Base-by-base conservation (phyloP, 2,797 vertebrate species). In the Gymnodraco acuticeps region DNA sequence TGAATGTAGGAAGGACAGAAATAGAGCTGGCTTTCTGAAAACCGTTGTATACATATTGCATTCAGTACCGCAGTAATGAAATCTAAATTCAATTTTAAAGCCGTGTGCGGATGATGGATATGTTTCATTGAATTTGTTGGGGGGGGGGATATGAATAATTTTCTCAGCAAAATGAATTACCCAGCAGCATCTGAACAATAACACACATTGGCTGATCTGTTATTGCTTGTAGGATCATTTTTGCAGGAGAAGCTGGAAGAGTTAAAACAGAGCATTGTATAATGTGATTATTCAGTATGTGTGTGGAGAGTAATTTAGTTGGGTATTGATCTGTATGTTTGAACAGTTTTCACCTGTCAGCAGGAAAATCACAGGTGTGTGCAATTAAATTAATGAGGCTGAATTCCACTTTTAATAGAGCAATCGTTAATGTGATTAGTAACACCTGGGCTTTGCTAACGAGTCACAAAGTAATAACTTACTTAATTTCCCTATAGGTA, bases 31-130 rank as follows among this genome's bases (percentile, higher is more conserved):
- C 74, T 78, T 64, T 43, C 50, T 43, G 45, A 82, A 27, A 73
- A 56, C 23, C 33, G 4, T 59, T 9, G 60, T 43, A 80, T 89
- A 53, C 81, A 87, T 88, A 78, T 84, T 88, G 69, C 78, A 81
- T 81, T 76, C 75, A 56, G 38, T 15, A 14, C 75, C 0, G 38
- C 72, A 14, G 83, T 83, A 84, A 85, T 87, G 83, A 87, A 85
- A 85, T 78, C 71, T 72, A 87, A 85, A 88, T 86, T 84, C 77
- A 72, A 88, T 90, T 87, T 83, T 31, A 64, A 76, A 64, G 52
- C 61, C 59, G 10, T 0, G 63, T 52, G 73, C 45, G 48, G 80
- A 75, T 76, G 82, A 89, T 70, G 70, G 87, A 88, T 88, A 85
- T 41, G 75, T 87, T 87, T 88, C 75, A 86, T 80, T 82, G 85